A percentile compares a stretch with the other conserved stretches of the same genome.
Evolutionary conservation across 2,888 invertebrate species (phyloP).

Genomic region (Neuroscelio doddi): DNA sequence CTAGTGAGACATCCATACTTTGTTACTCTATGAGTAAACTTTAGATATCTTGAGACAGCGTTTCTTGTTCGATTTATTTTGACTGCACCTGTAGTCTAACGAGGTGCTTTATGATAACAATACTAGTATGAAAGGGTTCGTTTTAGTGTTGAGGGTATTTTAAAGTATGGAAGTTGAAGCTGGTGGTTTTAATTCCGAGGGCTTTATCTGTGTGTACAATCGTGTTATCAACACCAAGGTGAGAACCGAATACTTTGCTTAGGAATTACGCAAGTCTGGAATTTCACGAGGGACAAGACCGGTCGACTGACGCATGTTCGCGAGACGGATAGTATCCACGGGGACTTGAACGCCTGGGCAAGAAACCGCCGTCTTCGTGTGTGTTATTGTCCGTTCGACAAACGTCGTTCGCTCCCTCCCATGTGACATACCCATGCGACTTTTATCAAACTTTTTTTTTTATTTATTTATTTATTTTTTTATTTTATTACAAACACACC

Average conservation of each 20-base stretch:
- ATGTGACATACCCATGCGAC: constrained; percentile 60
- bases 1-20: no score
- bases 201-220: constrained; percentile 42
- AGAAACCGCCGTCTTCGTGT: constrained; percentile 66
- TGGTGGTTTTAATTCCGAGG: not conserved
- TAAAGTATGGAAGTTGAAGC: no score
- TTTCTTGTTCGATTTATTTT: not conserved
- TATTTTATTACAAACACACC: no score
- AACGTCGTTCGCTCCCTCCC: constrained; percentile 58
- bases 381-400: constrained; percentile 65
- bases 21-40: no score
- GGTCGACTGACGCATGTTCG: constrained; percentile 57
- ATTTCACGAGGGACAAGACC: constrained; percentile 59
- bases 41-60: constrained; percentile 12
- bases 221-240: constrained; percentile 39
- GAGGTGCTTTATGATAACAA: no score
- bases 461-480: not conserved
- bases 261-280: constrained; percentile 65
- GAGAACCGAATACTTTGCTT: constrained; percentile 48
- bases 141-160: no score
- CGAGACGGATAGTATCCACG: constrained; percentile 63
- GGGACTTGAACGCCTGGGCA: constrained; percentile 70
- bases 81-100: no score
- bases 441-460: constrained; percentile 15
- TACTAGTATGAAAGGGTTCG: no score